A percentile compares a stretch with the other conserved stretches of the same genome.
Conservation (phyloP, 2,888 invertebrate species). For the Eueremaeus valkanovi region DNA sequence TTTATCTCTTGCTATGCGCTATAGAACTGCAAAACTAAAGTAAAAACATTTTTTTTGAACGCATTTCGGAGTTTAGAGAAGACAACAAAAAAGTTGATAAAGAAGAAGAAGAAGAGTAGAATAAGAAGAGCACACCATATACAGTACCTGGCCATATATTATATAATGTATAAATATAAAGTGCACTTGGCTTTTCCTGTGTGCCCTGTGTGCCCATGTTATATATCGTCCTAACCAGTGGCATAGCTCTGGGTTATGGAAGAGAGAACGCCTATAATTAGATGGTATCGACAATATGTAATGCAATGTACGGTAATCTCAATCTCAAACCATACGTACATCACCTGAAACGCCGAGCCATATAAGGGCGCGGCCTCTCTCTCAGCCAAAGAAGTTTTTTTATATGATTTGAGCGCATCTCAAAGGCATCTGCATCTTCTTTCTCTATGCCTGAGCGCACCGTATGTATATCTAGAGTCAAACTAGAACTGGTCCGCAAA, state of each 20-base stretch:
- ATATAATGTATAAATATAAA: not conserved
- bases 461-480: not conserved
- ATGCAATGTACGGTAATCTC: slow-evolving; percentile 34
- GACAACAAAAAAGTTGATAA: not conserved
- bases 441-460: not conserved
- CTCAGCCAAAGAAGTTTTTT: not conserved
- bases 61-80: too few species aligned
- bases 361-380: not conserved
- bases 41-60: not conserved
- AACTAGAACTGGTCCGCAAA: slow-evolving; percentile 20
- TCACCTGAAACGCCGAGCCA: slow-evolving; percentile 11
- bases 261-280: slow-evolving; percentile 35
- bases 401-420: slow-evolving; percentile 23
- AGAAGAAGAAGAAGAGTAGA: not conserved
- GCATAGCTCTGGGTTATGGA: slow-evolving; percentile 33
- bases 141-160: slow-evolving; percentile 23
- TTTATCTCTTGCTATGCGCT: not conserved
- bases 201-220: not conserved
- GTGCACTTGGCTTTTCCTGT: not conserved
- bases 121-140: slow-evolving; percentile 11
- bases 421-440: slow-evolving; percentile 28
- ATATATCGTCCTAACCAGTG: slow-evolving; percentile 24
- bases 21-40: not conserved
- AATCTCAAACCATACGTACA: slow-evolving; percentile 31
- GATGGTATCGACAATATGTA: slow-evolving; percentile 34